Conservation (phyloP, 1,140 invertebrate species). For the Aradophagus sp. region DNA sequence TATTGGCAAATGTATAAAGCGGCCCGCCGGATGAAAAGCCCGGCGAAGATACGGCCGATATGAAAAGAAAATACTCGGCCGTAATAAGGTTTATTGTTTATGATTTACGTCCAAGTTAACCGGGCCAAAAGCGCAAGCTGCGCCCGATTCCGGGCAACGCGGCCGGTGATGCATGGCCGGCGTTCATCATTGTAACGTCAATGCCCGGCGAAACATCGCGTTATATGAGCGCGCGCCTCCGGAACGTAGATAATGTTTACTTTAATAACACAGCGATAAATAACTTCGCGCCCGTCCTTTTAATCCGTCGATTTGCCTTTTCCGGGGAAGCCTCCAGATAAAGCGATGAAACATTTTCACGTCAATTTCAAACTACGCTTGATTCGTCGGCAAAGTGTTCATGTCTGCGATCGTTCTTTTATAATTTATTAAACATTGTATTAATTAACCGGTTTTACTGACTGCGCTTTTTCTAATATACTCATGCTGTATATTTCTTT, state of each 20-base stretch:
- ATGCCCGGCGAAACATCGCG: slow-evolving; percentile 42
- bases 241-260: slow-evolving; percentile 40
- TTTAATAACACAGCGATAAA: slow-evolving; percentile 46
- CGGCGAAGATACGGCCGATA: slow-evolving; percentile 31
- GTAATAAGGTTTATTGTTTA: slow-evolving; percentile 51
- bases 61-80: slow-evolving; percentile 40
- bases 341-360: too few relatives aligned
- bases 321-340: neutral
- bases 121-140: slow-evolving; percentile 55
- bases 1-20: neutral
- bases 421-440: too few relatives aligned
- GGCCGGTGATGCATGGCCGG: slow-evolving; percentile 44
- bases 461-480: too few relatives aligned
- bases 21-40: neutral
- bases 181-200: slow-evolving; percentile 56
- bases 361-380: too few relatives aligned
- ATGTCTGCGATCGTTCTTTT: neutral
- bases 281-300: slow-evolving; percentile 26
- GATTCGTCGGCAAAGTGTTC: too few relatives aligned
- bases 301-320: slow-evolving; percentile 8
- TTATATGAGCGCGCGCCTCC: slow-evolving; percentile 40
- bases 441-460: too few relatives aligned
- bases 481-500: too few relatives aligned
- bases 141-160: slow-evolving; percentile 49
- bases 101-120: slow-evolving; percentile 53